Conservation (phyloP, 2,888 invertebrate genomes). For the Proisotoma minuta region DNA sequence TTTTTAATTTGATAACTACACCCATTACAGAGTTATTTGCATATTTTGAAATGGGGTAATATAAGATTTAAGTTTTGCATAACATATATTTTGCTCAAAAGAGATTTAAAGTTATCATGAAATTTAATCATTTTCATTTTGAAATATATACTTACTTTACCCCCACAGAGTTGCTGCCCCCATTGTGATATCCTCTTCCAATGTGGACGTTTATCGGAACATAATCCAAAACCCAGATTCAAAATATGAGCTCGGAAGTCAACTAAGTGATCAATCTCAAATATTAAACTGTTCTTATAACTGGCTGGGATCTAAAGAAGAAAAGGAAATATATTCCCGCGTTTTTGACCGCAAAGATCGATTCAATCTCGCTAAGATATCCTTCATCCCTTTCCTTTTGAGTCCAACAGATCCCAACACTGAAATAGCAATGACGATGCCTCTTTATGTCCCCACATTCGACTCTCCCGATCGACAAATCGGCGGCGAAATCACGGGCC, state of each 20-base stretch:
- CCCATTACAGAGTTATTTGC: too few species aligned
- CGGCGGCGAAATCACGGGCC: conserved; percentile 90
- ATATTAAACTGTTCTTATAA: conserved; percentile 89
- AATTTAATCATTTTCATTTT: too few species aligned
- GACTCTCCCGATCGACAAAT: conserved; percentile 66
- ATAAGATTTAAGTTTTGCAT: too few species aligned
- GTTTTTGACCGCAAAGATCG: conserved; percentile 70
- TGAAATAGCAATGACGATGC: conserved; percentile 70
- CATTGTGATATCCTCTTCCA: conserved; percentile 77
- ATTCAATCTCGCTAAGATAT: conserved; percentile 88
- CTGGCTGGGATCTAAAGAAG: conserved; percentile 79
- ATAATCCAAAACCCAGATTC: conserved; percentile 86
- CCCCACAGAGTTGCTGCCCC: conserved; percentile 90
- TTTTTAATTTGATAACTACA: too few species aligned
- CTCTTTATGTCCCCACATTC: conserved; percentile 73
- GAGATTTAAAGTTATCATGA: too few species aligned
- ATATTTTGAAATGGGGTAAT: too few species aligned
- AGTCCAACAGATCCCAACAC: conserved; percentile 86
- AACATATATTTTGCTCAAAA: too few species aligned
- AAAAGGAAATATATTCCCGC: conserved; percentile 58
- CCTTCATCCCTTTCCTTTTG: conserved; percentile 83
- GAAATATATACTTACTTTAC: too few species aligned
- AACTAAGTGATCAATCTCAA: conserved; percentile 88
- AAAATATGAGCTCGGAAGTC: conserved; percentile 90
- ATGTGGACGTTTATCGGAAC: conserved; percentile 82